phyloP scores from a whole-genome alignment of 2,113 vertebrate genomes.

The Gavialis gangeticus region DNA sequence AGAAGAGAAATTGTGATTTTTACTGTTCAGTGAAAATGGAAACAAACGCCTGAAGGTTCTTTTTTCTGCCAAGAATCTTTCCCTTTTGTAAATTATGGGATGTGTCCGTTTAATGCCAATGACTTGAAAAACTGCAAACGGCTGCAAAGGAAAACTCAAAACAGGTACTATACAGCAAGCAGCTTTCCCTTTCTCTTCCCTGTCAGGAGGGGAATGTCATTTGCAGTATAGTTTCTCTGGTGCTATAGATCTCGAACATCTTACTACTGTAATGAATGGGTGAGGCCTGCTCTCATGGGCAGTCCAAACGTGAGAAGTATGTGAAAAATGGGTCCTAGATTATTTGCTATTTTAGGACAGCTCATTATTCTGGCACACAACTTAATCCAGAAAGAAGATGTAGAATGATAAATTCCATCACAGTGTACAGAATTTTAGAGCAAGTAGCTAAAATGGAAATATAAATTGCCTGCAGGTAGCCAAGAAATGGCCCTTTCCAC shows the following conservation, averaged over 20 bases:
- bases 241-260: background rate
- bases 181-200: background rate
- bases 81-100: background rate
- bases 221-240: background rate
- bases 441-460: background rate
- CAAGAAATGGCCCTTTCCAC: background rate
- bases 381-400: background rate
- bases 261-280: background rate
- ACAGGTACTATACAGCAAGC: background rate
- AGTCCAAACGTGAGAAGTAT: background rate
- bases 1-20: background rate
- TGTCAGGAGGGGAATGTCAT: background rate
- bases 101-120: background rate
- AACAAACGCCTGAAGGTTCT: background rate
- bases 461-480: background rate
- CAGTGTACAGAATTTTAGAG: background rate
- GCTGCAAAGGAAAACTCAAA: background rate
- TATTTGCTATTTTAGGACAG: background rate
- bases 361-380: background rate
- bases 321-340: background rate
- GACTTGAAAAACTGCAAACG: background rate
- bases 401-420: background rate
- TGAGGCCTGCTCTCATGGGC: background rate
- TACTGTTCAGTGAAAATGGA: background rate
- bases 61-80: slow-evolving; percentile 2